Percentiles rank a stretch among this genome's conserved stretches.
These are phyloP conservation scores for Coracopsis vasa DNA, from an alignment of 2,113 vertebrate species.

Conservation along the genomic window DNA sequence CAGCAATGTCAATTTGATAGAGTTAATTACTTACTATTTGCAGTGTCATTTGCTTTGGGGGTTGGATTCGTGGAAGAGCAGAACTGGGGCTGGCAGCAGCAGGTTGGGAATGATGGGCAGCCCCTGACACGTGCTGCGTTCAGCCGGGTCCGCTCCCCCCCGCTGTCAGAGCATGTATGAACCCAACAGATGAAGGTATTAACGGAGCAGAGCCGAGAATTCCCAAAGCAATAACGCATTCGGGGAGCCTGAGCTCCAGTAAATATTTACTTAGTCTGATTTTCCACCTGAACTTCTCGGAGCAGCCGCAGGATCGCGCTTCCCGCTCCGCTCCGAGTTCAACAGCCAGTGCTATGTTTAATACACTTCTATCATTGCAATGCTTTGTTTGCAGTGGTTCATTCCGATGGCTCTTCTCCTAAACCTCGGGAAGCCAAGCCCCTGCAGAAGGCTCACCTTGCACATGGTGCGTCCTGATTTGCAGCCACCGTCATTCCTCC, in stretches of 20 bases:
- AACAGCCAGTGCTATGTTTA: rapidly evolving
- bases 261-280: slow-evolving; percentile 4
- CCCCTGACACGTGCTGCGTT: background rate
- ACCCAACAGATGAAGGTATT: background rate
- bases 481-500: background rate
- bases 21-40: slow-evolving; percentile 38
- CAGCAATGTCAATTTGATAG: slow-evolving; percentile 17
- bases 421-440: background rate
- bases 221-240: background rate
- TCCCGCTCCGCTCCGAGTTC: background rate
- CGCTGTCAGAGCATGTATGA: background rate
- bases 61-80: background rate
- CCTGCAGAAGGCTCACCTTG: background rate
- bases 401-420: background rate
- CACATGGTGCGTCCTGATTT: rapidly evolving
- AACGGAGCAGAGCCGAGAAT: background rate
- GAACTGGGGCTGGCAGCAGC: background rate
- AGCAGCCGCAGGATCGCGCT: background rate
- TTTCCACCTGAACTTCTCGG: background rate
- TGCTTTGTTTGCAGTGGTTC: background rate
- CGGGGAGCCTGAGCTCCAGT: background rate
- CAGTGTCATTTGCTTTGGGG: background rate
- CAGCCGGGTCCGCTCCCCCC: background rate
- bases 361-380: background rate
- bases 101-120: background rate